Conservation (phyloP, 2,797 vertebrate species). For the Galago senegalensis region DNA sequence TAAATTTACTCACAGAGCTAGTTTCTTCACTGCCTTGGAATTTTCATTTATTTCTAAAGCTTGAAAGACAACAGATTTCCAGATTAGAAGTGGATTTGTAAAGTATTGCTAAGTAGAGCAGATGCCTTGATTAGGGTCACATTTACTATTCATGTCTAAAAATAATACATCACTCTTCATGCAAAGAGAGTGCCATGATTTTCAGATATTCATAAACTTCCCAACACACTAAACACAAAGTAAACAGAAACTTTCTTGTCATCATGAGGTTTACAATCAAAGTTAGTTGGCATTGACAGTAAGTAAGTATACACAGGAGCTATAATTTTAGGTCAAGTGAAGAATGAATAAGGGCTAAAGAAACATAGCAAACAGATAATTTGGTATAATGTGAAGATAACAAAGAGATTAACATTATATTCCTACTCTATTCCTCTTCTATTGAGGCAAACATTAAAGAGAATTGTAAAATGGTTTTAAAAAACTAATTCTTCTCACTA, state of each 20-base stretch:
- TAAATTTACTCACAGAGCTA: constrained; percentile 45
- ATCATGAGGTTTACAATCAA: background rate
- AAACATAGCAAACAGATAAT: background rate
- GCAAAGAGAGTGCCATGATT: background rate
- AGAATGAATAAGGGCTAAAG: background rate
- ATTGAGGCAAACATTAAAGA: background rate
- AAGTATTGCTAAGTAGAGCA: background rate
- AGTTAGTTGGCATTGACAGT: background rate
- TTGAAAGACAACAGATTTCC: background rate
- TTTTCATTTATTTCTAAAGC: background rate
- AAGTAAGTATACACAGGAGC: background rate
- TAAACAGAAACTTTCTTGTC: background rate
- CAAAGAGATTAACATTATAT: background rate
- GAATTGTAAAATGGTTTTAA: background rate
- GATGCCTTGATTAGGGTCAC: background rate
- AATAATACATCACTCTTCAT: background rate
- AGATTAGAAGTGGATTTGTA: background rate
- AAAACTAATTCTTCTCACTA: background rate
- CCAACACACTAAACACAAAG: background rate
- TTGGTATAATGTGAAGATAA: background rate
- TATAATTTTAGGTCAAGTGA: background rate
- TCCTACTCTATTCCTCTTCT: background rate
- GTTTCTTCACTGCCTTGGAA: background rate
- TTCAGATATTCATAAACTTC: background rate
- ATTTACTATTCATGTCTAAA: background rate